Evolutionary conservation across 1,140 invertebrate species (phyloP).

Genomic region (Formica exsecta): DNA sequence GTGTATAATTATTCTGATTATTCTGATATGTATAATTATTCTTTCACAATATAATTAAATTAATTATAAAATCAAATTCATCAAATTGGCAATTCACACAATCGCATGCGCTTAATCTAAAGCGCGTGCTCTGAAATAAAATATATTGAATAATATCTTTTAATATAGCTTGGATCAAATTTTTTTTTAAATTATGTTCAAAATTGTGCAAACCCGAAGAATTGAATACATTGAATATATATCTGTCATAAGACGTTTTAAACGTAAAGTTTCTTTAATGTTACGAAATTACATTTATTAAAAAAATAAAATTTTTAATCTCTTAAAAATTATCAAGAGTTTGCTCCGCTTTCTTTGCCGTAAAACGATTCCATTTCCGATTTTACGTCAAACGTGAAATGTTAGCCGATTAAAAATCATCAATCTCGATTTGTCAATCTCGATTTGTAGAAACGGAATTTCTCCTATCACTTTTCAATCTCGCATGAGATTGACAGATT

Average conservation of each 20-base stretch:
- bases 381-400: neutral
- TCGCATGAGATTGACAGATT: neutral
- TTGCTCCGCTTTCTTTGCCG: constrained; percentile 57
- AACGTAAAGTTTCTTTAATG: neutral
- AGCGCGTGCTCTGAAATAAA: constrained; percentile 53
- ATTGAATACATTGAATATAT: neutral
- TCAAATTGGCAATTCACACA: no score
- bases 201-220: neutral
- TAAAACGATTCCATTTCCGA: constrained; percentile 50
- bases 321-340: neutral
- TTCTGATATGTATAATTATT: no score
- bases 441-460: neutral
- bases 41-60: no score
- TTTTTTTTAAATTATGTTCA: neutral
- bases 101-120: neutral
- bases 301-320: no score
- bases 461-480: neutral
- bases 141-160: neutral
- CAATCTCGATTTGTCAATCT: no score
- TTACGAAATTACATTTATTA: neutral
- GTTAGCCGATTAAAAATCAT: neutral
- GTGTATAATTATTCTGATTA: no score
- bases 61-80: no score
- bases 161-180: neutral
- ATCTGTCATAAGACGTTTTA: neutral